A percentile compares a stretch with the other conserved stretches of the same genome.
These are phyloP conservation scores for Drosophila monieri DNA, from an alignment of 2,888 invertebrate species.

Conservation along the genomic window DNA sequence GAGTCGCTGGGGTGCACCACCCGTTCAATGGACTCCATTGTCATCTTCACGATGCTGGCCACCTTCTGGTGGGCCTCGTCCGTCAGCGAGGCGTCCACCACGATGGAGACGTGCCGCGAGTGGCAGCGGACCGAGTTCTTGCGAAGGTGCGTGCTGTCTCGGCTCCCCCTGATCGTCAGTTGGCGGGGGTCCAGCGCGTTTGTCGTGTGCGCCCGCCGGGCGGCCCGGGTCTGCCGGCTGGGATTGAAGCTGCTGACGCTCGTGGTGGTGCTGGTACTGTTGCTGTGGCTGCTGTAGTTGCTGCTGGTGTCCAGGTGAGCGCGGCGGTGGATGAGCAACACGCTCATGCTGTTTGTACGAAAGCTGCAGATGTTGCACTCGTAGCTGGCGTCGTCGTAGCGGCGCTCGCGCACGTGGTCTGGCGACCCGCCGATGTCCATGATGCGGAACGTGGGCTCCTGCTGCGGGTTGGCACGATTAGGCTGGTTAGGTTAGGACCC, in stretches of 20 bases:
- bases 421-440: constrained; percentile 51
- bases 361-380: constrained; percentile 50
- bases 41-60: constrained; percentile 45
- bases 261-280: neutral
- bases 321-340: constrained; percentile 57
- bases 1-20: constrained; percentile 43
- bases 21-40: constrained; percentile 52
- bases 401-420: neutral
- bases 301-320: constrained; percentile 44
- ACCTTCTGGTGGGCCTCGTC: constrained; percentile 49
- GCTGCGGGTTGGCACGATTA: neutral
- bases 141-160: constrained; percentile 29
- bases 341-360: constrained; percentile 57
- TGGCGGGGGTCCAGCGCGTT: constrained; percentile 14
- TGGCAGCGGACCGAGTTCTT: constrained; percentile 48
- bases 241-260: constrained; percentile 1
- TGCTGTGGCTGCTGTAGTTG: constrained; percentile 10
- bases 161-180: neutral
- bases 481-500: neutral
- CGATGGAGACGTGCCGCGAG: constrained; percentile 61
- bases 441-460: constrained; percentile 53
- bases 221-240: constrained; percentile 6
- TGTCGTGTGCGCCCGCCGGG: constrained; percentile 33
- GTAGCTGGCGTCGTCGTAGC: constrained; percentile 31
- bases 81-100: constrained; percentile 53